Percentiles rank a stretch among this genome's conserved stretches.
Conservation (phyloP, 2,888 invertebrate species). For the Geophilus truncorum region DNA sequence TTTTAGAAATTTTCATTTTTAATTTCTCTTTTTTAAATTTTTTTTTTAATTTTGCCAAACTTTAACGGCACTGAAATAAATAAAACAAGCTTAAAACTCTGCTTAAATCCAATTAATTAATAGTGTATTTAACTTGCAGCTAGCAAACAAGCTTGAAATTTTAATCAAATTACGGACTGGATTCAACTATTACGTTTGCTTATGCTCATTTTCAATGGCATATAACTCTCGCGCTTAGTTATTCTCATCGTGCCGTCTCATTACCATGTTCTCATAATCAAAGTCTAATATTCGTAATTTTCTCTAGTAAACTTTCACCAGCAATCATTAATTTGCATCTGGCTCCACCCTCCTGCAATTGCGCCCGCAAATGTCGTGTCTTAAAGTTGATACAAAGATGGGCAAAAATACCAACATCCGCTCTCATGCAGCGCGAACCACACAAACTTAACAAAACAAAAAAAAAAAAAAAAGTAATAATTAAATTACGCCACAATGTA, state of each 20-base stretch:
- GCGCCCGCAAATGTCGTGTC: constrained; percentile 4
- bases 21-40: background rate
- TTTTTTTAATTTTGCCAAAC: background rate
- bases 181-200: background rate
- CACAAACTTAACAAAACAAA: too few relatives aligned
- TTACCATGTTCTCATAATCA: background rate
- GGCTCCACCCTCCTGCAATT: constrained; percentile 11
- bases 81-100: background rate
- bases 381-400: constrained; percentile 2
- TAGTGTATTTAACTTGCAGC: background rate
- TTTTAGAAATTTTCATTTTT: background rate
- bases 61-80: background rate
- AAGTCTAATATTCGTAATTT: constrained; percentile 22
- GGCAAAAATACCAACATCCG: background rate
- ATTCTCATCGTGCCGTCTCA: background rate
- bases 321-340: constrained; percentile 25
- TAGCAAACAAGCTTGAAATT: constrained; percentile 3
- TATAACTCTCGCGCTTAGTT: background rate
- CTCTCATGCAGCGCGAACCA: background rate
- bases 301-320: constrained; percentile 15
- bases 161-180: constrained; percentile 1
- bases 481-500: background rate
- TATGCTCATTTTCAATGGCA: background rate
- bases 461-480: background rate
- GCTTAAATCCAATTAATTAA: constrained; percentile 9